These are phyloP conservation scores for Vimba vimba DNA, from an alignment of 2,113 vertebrate species.

Conservation along the genomic window DNA sequence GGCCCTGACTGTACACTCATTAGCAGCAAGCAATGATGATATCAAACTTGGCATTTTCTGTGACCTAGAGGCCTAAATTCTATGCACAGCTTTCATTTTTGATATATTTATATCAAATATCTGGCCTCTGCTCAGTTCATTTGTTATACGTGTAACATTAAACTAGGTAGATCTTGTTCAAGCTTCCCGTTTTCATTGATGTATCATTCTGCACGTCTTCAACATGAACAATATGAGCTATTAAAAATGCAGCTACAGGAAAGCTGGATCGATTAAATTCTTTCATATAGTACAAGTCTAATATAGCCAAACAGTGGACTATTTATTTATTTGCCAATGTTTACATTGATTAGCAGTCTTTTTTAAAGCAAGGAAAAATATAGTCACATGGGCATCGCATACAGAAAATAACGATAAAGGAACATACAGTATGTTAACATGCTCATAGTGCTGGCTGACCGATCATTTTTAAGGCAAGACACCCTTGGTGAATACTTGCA, in stretches of 20 bases:
- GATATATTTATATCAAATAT: too few species aligned
- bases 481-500: too few species aligned
- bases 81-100: background rate
- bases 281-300: background rate
- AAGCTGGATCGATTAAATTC: constrained; percentile 28
- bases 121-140: background rate
- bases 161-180: constrained; percentile 19
- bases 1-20: constrained; percentile 8
- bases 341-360: background rate
- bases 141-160: constrained; percentile 16
- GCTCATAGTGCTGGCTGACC: too few species aligned
- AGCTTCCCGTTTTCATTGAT: constrained; percentile 2
- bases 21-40: constrained; percentile 9
- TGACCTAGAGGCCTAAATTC: constrained; percentile 11
- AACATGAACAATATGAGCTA: background rate
- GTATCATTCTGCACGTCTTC: background rate
- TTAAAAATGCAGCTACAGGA: constrained; percentile 28
- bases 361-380: background rate
- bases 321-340: constrained; percentile 13
- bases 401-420: background rate
- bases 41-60: background rate
- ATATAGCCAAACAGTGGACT: background rate
- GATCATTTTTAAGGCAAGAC: too few species aligned
- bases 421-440: background rate
- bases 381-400: background rate